Base-by-base conservation (phyloP, 2,113 vertebrate species). In the Oreochromis aureus region DNA sequence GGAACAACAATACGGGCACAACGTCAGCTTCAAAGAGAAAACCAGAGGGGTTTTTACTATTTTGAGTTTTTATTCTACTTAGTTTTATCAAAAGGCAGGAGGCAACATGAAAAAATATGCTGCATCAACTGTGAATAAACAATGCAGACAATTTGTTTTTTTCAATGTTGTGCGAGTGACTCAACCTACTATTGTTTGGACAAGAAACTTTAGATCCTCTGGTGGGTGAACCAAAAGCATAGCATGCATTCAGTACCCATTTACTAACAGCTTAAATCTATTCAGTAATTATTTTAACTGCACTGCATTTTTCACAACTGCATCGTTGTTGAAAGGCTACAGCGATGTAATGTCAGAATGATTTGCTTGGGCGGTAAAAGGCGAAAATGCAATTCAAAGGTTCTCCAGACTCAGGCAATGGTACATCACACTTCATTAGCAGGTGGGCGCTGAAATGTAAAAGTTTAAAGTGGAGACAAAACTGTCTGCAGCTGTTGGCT, bases 381-480 rank as follows among this genome's bases (percentile, higher is more conserved):
- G 71, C 34, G 6, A 63, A 89, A 55, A 81, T 59, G 30, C 6
- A 22, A 79, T 81, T 85, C 80, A 76, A 69, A 88, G 55, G 32
- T 32, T 78, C 61, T 48, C 78, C 34, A 19, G 82, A 86, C 84
- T 19, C n/a, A 41, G 58, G 5, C 53, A 18, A 48, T 1, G 71
- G 69, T 81, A 86, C 81, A 81, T 85, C 89, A n/a, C 63, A 12
- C 87, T 88, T 88, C 56, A 86, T 88, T 76, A 88, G 58, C 32
- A 73, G 88, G 88, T 84, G 78, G 81, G 58, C 13, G 46, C 81
- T 34, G 83, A 84, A 32, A 91, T 83, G 80, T 19, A 53, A 48
- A 86, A 69, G 86, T 83, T 87, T 78, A 18, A 66, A 84, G 58
- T 27, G 34, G 59, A 89, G 63, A 83, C 79, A 73, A 85, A 89